Conservation (phyloP, 2,888 invertebrate genomes). For the Watsonalla cultraria region DNA sequence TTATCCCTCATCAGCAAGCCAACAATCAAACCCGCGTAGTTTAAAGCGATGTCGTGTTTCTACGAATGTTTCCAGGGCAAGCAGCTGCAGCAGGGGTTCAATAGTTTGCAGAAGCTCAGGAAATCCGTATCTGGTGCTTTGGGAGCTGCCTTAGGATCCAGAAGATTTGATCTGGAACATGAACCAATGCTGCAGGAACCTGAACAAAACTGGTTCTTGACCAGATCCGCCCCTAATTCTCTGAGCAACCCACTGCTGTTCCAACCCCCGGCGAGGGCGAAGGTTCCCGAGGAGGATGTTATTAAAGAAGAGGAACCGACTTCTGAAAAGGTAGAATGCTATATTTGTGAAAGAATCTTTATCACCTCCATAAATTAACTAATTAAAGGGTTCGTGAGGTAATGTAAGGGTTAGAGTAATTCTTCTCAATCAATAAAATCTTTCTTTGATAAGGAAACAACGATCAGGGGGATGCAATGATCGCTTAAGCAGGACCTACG, state of each 20-base stretch:
- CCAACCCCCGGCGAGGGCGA: slow-evolving; percentile 47
- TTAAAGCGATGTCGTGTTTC: slow-evolving; percentile 76
- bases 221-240: slow-evolving; percentile 88
- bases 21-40: slow-evolving; percentile 51
- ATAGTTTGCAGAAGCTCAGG: slow-evolving; percentile 84
- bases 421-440: too few relatives aligned
- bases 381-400: too few relatives aligned
- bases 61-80: slow-evolving; percentile 77
- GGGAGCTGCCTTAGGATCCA: slow-evolving; percentile 71
- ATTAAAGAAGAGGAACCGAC: slow-evolving; percentile 57
- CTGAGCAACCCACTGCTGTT: slow-evolving; percentile 80
- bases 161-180: slow-evolving; percentile 71
- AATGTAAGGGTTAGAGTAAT: too few relatives aligned
- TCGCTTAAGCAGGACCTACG: too few relatives aligned
- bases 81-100: slow-evolving; percentile 76
- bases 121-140: slow-evolving; percentile 83
- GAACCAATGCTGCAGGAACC: slow-evolving; percentile 71
- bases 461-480: too few relatives aligned
- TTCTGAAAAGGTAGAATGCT: slow-evolving; percentile 54
- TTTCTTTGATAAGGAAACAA: too few relatives aligned
- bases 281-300: slow-evolving; percentile 47
- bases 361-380: too few relatives aligned
- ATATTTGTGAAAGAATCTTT: too few relatives aligned
- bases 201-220: slow-evolving; percentile 87
- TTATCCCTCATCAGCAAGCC: slow-evolving; percentile 65